Conservation (phyloP, 2,113 vertebrate genomes). For the Ailuropoda melanoleuca region DNA sequence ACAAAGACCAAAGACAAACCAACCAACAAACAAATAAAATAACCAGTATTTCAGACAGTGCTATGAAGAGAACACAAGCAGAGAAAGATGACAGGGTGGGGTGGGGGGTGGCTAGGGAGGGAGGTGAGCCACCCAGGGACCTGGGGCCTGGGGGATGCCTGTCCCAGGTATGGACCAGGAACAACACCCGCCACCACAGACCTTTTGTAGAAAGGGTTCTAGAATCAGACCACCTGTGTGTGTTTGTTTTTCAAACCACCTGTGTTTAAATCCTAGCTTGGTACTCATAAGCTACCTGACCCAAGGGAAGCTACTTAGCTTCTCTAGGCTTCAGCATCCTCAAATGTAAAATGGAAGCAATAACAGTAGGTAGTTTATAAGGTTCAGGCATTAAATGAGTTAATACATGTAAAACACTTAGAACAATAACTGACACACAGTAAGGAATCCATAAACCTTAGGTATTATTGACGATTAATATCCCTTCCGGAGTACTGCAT, state of each 20-base stretch:
- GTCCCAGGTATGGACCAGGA: neutral
- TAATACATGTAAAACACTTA: neutral
- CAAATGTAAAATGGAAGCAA: neutral
- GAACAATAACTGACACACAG: neutral
- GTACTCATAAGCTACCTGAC: neutral
- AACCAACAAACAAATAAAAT: neutral
- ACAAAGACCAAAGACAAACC: neutral
- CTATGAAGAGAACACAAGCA: neutral
- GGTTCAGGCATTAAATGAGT: neutral
- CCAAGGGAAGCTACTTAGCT: neutral
- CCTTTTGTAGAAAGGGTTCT: neutral
- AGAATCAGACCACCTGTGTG: neutral
- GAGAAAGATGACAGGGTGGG: neutral
- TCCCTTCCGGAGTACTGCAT: neutral
- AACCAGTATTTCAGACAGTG: neutral
- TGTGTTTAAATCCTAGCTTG: neutral
- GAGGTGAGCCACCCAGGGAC: neutral
- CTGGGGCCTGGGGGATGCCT: neutral
- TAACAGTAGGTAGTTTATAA: neutral
- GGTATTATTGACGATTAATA: neutral
- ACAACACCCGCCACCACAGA: neutral
- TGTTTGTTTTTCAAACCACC: neutral
- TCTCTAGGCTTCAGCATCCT: neutral
- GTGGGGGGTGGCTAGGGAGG: rapidly evolving
- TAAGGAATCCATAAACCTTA: neutral